These are phyloP conservation scores for Tetraneura akinire DNA, from an alignment of 1,140 invertebrate genomes.

Conservation along the genomic window DNA sequence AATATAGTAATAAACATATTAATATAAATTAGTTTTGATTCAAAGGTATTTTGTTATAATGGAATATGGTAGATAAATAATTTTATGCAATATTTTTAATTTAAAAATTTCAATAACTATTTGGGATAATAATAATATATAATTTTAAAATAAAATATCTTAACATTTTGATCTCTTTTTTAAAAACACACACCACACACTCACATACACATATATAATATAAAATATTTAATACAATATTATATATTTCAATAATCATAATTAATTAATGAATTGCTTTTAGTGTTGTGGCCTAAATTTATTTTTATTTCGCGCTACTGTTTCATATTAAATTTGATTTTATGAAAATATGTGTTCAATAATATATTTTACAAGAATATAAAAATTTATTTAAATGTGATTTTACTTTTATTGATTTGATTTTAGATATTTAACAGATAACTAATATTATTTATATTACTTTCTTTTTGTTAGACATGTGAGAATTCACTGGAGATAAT, in stretches of 20 bases:
- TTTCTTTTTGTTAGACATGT: too few relatives aligned
- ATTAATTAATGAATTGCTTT: background rate
- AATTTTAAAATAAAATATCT: too few relatives aligned
- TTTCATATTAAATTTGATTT: background rate
- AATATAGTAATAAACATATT: background rate
- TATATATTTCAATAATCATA: background rate
- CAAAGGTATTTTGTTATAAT: background rate
- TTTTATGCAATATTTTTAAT: background rate
- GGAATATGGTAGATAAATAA: background rate
- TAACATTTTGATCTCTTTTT: slow-evolving; percentile 7
- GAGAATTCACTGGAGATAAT: background rate
- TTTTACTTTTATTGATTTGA: background rate
- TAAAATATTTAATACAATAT: background rate
- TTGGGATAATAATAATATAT: too few relatives aligned
- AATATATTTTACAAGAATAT: too few relatives aligned
- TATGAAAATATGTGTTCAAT: background rate
- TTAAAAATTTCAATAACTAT: background rate
- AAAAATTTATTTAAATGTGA: background rate
- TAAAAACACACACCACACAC: too few relatives aligned
- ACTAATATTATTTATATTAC: background rate
- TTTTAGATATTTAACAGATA: background rate
- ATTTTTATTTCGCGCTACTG: slow-evolving; percentile 27
- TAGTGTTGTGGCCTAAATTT: background rate
- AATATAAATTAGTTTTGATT: background rate
- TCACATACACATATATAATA: background rate